Percentiles rank a stretch among this genome's conserved stretches.
phyloP scores from a whole-genome alignment of 2,888 invertebrate genomes.

The Alitta virens region DNA sequence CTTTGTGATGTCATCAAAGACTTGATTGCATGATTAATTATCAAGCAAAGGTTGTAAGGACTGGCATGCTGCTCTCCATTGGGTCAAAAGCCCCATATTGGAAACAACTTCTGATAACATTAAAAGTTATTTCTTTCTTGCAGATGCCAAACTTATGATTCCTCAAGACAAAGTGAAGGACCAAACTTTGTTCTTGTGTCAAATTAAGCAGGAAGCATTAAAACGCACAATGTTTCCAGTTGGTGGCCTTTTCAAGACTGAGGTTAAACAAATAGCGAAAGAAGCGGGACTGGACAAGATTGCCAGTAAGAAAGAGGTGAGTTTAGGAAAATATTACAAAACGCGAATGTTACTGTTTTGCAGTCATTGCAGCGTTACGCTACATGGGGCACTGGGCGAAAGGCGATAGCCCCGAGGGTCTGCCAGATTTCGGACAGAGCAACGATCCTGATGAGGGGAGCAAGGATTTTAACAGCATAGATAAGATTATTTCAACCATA shows the following conservation, averaged over 20 bases:
- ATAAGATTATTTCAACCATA: too few species aligned
- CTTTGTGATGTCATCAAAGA: too few species aligned
- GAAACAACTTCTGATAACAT: not conserved
- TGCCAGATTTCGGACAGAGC: too few species aligned
- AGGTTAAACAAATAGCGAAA: slow-evolving; percentile 77
- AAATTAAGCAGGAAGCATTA: slow-evolving; percentile 76
- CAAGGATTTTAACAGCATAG: too few species aligned
- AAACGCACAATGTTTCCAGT: slow-evolving; percentile 87
- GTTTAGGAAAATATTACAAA: too few species aligned
- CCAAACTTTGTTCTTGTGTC: slow-evolving; percentile 92
- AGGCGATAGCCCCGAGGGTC: too few species aligned
- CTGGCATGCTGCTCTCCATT: too few species aligned
- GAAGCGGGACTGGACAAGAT: slow-evolving; percentile 62
- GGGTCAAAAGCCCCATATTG: not conserved
- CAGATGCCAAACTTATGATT: slow-evolving; percentile 70
- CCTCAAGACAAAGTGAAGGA: slow-evolving; percentile 80
- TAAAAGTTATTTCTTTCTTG: not conserved
- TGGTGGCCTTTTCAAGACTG: slow-evolving; percentile 71
- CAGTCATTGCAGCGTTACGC: too few species aligned
- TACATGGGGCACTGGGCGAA: too few species aligned
- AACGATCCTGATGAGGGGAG: too few species aligned
- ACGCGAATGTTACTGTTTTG: too few species aligned
- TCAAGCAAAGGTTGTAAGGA: too few species aligned
- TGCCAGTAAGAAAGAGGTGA: slow-evolving; percentile 52
- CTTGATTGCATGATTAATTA: not conserved